These are phyloP conservation scores for Notechis scutatus DNA, from an alignment of 2,113 vertebrate species.

Conservation along the genomic window DNA sequence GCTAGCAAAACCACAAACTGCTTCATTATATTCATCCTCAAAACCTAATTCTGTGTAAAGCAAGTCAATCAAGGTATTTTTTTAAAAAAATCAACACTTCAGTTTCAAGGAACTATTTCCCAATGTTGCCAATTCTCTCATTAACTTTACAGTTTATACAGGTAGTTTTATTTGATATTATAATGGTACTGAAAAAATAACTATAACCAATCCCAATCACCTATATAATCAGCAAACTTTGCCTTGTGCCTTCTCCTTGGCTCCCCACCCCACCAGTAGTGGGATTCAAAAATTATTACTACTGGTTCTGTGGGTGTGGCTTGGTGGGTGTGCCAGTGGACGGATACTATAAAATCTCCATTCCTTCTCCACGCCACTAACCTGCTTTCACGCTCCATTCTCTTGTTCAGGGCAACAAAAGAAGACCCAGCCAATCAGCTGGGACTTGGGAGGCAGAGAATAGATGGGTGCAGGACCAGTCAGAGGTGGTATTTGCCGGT, in stretches of 20 bases:
- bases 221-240: neutral
- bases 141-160: neutral
- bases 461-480: too few species aligned
- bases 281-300: too few species aligned
- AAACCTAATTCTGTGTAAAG: neutral
- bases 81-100: neutral
- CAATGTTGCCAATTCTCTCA: neutral
- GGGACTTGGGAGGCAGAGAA: too few species aligned
- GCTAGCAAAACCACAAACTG: neutral
- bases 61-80: neutral
- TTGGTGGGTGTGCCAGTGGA: too few species aligned
- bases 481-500: too few species aligned
- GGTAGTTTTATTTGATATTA: neutral
- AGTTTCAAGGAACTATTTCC: neutral
- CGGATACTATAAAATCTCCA: too few species aligned
- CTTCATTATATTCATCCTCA: neutral
- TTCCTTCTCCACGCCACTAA: too few species aligned
- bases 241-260: neutral
- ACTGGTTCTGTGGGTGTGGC: too few species aligned
- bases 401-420: too few species aligned
- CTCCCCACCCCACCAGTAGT: too few species aligned
- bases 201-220: neutral
- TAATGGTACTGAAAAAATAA: neutral
- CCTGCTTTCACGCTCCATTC: too few species aligned
- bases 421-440: too few species aligned